A percentile compares a stretch with the other conserved stretches of the same genome.
phyloP scores from a whole-genome alignment of 2,113 vertebrate genomes.

The Brachyhypopomus occidentalis region DNA sequence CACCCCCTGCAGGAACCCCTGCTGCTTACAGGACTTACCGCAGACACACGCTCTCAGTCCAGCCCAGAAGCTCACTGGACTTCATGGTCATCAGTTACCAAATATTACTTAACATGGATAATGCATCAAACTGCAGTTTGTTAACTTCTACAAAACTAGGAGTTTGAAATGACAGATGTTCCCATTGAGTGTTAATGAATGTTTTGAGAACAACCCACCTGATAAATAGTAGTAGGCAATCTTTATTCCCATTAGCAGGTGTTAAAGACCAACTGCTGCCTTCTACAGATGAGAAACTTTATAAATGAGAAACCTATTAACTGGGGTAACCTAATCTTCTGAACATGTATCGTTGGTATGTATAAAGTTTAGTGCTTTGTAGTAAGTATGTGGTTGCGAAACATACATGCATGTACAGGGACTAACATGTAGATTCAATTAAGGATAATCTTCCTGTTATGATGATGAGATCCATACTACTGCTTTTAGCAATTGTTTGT shows the following conservation, averaged over 20 bases:
- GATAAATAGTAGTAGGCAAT: too few relatives aligned
- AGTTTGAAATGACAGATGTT: too few relatives aligned
- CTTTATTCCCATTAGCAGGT: too few relatives aligned
- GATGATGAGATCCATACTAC: conserved; percentile 43
- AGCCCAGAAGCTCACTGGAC: background rate
- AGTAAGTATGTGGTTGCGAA: conserved; percentile 24
- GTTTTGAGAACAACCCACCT: too few relatives aligned
- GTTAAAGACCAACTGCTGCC: too few relatives aligned
- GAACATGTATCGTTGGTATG: background rate
- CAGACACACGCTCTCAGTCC: background rate
- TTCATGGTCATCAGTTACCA: background rate
- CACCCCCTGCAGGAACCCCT: conserved; percentile 66
- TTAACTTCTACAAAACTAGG: background rate
- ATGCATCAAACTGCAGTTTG: background rate
- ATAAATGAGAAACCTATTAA: conserved; percentile 14
- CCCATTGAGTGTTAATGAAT: too few relatives aligned
- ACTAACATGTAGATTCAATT: background rate
- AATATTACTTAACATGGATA: background rate
- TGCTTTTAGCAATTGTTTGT: conserved; percentile 50
- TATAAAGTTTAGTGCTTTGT: conserved; percentile 25
- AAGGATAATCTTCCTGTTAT: conserved; percentile 40
- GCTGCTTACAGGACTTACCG: conserved; percentile 46
- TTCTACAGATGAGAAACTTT: conserved; percentile 7
- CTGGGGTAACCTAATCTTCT: background rate
- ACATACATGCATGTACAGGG: conserved; percentile 1